A percentile compares a stretch with the other conserved stretches of the same genome.
Conservation (phyloP, 2,797 vertebrate species). For the Eulemur mongoz region DNA sequence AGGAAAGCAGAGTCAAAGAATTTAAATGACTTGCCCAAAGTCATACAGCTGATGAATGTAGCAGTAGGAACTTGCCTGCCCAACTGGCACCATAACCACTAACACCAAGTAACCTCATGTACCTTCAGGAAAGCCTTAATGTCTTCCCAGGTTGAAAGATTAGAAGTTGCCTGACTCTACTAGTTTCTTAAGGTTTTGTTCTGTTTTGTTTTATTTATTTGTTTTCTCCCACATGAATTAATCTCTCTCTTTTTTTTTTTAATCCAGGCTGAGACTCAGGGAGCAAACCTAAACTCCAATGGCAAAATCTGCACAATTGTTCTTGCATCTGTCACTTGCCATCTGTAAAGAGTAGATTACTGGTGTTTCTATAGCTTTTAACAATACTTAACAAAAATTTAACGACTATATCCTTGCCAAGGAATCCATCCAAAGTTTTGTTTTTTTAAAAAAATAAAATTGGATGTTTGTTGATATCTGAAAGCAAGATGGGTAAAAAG, state of each 20-base stretch:
- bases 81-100: not conserved
- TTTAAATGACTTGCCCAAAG: not conserved
- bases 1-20: not conserved
- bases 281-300: not conserved
- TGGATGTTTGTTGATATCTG: not conserved
- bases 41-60: not conserved
- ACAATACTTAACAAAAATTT: constrained; percentile 20
- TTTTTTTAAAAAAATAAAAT: not conserved
- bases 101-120: not conserved
- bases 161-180: not conserved
- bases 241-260: not conserved
- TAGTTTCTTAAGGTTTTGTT: not conserved
- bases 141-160: not conserved
- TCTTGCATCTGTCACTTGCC: not conserved
- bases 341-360: not conserved
- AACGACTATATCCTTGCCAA: constrained; percentile 19
- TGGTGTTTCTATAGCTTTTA: not conserved
- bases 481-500: not conserved
- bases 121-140: not conserved
- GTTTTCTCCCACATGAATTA: not conserved
- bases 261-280: not conserved
- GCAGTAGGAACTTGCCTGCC: not conserved
- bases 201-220: not conserved
- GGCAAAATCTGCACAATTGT: not conserved
- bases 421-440: not conserved